Evolutionary conservation across 2,888 invertebrate genomes (phyloP), one percentile per base, ranked within the genome.

Genomic region (Meteorus cinctellus): DNA sequence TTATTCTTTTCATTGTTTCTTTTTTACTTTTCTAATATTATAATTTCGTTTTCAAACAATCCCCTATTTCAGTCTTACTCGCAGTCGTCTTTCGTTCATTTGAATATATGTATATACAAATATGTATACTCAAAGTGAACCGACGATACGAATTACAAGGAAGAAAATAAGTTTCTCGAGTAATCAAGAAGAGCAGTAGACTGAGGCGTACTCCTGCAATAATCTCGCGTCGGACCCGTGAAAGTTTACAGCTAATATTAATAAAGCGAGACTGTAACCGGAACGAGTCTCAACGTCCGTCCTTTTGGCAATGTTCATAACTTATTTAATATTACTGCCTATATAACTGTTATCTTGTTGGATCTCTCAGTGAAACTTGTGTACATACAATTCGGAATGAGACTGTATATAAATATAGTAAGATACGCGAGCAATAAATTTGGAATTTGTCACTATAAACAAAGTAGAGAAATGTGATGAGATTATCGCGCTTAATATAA

Each of bases 301-400:
- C 48, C 60, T 60, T 73, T 51, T 51, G 51, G 41, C 45, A n/a
- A 36, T 65, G 65, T 19, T 67, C 48, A n/a, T 72, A 72, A 77
- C 71, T 79, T 77, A 72, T 72, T 72, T 75, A 72, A 75, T 74
- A 75, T 77, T 19, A 51, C 48, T 60, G 77, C 36, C 55, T 73
- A 55, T 73, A 65, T 65, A 66, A 73, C 31, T 66, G 66, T 55
- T 66, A 66, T 66, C 66, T 55, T 66, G 19, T 34, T 51, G 41
- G 14, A 51, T 65, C 59, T 59, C 24, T 59, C 36, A 29, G 36
- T 19, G 10, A 45, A 48, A 68, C 68, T 68, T 34, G 55, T 55
- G 34, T 19, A 41, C 16, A 41, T 12, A 70, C 59, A 59, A 36
- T 55, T 31, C 51, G 19, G 16, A 31, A 36, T 72, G 24, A 48